Percentiles rank a stretch among this genome's conserved stretches.
Evolutionary conservation across 2,888 invertebrate genomes (phyloP).

Genomic region (Lutraria lutraria): DNA sequence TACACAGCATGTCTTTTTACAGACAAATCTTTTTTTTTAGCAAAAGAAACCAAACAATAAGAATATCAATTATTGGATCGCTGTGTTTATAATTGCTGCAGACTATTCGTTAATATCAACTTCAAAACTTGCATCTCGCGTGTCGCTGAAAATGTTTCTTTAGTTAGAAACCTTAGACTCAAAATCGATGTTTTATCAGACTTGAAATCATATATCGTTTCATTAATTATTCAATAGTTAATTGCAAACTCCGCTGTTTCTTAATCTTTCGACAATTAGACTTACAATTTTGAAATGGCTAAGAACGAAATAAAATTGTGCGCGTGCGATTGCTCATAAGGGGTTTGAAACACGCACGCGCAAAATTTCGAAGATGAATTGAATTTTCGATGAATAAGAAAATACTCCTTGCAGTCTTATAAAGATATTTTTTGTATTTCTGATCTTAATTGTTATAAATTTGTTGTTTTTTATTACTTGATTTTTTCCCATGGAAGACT

Average conservation of each 20-base stretch:
- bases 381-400: not conserved
- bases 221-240: conserved; percentile 25
- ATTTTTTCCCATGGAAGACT: not conserved
- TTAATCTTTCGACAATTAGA: conserved; percentile 15
- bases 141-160: not conserved
- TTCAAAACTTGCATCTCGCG: not conserved
- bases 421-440: not conserved
- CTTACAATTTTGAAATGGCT: conserved; percentile 14
- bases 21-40: too few species aligned
- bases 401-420: not conserved
- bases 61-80: too few species aligned
- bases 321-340: not conserved
- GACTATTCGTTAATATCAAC: too few species aligned
- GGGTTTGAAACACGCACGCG: conserved; percentile 4
- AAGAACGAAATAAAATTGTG: not conserved
- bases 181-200: conserved; percentile 18
- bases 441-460: not conserved
- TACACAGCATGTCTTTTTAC: too few species aligned
- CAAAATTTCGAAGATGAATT: not conserved
- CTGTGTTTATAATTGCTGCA: too few species aligned
- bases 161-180: not conserved
- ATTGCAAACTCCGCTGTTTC: conserved; percentile 17
- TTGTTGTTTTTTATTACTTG: not conserved
- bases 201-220: conserved; percentile 19
- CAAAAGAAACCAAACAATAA: too few species aligned